Base-by-base conservation (phyloP, 2,888 invertebrate species). In the Antheraea yamamai region DNA sequence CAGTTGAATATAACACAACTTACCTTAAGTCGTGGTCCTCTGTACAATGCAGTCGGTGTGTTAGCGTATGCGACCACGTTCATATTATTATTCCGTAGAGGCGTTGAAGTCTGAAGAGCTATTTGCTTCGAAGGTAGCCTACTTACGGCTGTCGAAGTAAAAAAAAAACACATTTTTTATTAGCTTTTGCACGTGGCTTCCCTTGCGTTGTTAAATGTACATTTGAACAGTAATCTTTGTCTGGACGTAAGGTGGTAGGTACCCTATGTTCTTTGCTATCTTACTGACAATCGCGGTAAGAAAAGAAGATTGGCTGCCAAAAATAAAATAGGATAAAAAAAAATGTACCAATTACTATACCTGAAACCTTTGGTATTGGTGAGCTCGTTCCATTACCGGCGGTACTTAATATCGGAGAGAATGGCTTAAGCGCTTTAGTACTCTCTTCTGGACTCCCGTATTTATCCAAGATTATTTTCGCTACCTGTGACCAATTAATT, bases 401-500 rank as follows among this genome's bases (percentile, higher is more conserved):
- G 30, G 4, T 16, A 66, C 14, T 66, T 1, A 66, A 1, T 26
- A 26, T 30, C 14, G 64, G 64, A 66, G 16, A 16, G 64, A 92
- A 92, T 0, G 94, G 93, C 75, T 90, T 93, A 76, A 92, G 76
- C 16, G 91, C 88, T 80, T 90, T 92, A 6, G 89, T 87, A 20
- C 89, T 90, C 16, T 91, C 91, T 0, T 94, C 93, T 0, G 92
- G 91, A 18, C 86, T 87, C 58, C 95, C 98, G 93, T 97, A 98
- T 88, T 97, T 98, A 89, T 98, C 97, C 76, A 99, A 93, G 81
- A 99, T 98, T 88, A 97, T 97, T 90, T 97, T 98, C 10, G 98
- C 98, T 73, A 96, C 89, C 95, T 95, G 89, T 26, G 87, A 89
- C 39, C 39, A 70, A n/a, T 30, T 23, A 3, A 35, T 68, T 68